These are phyloP conservation scores for Antechinus stuartii DNA, from an alignment of 2,113 vertebrate species.

Conservation along the genomic window DNA sequence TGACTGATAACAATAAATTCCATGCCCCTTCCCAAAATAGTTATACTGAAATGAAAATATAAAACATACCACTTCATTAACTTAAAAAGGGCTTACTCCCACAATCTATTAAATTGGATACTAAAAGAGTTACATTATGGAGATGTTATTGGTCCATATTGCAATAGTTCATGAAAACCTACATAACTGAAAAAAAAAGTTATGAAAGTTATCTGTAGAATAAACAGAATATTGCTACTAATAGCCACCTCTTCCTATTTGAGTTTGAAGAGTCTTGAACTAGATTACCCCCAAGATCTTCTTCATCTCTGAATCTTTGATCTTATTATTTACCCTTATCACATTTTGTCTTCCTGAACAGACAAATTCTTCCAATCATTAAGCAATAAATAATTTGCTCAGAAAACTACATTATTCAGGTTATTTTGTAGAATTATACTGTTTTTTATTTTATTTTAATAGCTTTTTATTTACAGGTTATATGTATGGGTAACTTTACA, in stretches of 20 bases:
- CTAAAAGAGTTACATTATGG: constrained; percentile 1
- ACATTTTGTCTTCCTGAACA: background rate
- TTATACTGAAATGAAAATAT: constrained; percentile 34
- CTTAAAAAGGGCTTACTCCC: constrained; percentile 50
- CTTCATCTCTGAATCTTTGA: background rate
- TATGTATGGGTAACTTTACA: too few species aligned
- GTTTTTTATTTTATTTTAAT: background rate
- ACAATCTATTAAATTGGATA: constrained; percentile 38
- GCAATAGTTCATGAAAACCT: constrained; percentile 41
- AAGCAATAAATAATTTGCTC: background rate
- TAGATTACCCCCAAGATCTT: background rate
- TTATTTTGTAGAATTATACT: background rate
- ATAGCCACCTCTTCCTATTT: background rate
- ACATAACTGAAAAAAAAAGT: constrained; percentile 33
- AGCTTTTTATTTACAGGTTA: too few species aligned
- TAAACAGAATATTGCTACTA: constrained; percentile 22
- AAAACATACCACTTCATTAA: constrained; percentile 37
- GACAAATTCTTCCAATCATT: background rate
- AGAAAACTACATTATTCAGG: background rate
- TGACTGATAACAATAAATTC: background rate
- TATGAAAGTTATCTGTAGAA: constrained; percentile 25
- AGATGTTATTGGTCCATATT: constrained; percentile 29
- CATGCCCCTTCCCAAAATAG: background rate
- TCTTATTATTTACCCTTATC: background rate
- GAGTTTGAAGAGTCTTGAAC: background rate